Evolutionary conservation across 2,888 invertebrate species (phyloP).

Genomic region (Noctua janthina): DNA sequence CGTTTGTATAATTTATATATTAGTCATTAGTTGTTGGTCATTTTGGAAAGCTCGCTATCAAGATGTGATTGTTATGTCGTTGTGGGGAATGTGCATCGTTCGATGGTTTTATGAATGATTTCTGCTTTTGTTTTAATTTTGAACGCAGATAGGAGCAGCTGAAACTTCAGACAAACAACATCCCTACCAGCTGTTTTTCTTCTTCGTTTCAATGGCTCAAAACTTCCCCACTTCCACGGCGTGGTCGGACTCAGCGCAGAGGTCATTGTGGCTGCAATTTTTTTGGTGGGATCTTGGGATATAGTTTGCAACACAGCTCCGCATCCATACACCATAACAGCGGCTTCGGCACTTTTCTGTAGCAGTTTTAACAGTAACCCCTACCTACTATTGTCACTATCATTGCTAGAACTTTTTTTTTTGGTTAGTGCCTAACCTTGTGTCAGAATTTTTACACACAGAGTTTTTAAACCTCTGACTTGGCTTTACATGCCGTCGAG

Average conservation of each 20-base stretch:
- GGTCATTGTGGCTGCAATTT: not conserved
- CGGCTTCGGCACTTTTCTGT: too few relatives aligned
- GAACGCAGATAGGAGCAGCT: not conserved
- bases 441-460: not conserved
- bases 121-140: not conserved
- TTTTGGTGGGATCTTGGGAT: too few relatives aligned
- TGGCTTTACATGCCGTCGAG: too few relatives aligned
- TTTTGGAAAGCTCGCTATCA: constrained; percentile 63
- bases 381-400: not conserved
- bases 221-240: not conserved
- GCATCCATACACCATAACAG: too few relatives aligned
- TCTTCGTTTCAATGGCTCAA: not conserved
- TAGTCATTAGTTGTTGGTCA: constrained; percentile 61
- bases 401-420: not conserved
- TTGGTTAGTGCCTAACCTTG: not conserved
- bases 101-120: not conserved
- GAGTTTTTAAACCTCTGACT: too few relatives aligned
- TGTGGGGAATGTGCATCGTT: constrained; percentile 25
- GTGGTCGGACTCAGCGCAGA: not conserved
- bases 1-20: constrained; percentile 67
- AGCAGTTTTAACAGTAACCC: not conserved
- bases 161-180: not conserved
- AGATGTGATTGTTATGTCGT: constrained; percentile 54
- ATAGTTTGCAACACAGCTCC: too few relatives aligned
- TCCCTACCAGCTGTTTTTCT: not conserved